These are phyloP conservation scores for Setophaga kirtlandii DNA, from an alignment of 2,113 vertebrate genomes.

Conservation along the genomic window DNA sequence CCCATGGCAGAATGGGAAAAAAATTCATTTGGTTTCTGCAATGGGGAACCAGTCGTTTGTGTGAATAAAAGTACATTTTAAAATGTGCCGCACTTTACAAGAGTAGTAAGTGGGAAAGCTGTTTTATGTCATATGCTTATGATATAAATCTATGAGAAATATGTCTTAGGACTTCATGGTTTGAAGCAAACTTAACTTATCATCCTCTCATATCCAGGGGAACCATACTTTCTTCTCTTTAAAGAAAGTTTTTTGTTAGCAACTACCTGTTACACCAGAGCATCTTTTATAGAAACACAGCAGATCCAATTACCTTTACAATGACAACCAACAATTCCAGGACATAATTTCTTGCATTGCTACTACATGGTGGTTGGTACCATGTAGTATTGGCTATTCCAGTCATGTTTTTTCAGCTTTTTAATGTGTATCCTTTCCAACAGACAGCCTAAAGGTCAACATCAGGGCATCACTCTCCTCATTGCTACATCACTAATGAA, in stretches of 20 bases:
- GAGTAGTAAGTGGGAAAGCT: background rate
- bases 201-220: background rate
- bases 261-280: background rate
- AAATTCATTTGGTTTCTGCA: background rate
- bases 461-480: background rate
- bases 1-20: background rate
- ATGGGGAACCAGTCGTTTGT: background rate
- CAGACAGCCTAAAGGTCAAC: background rate
- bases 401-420: background rate
- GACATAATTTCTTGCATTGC: background rate
- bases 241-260: background rate
- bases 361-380: background rate
- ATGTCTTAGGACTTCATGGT: background rate
- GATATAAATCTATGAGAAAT: background rate
- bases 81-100: background rate
- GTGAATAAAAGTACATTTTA: background rate
- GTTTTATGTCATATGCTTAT: background rate
- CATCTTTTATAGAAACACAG: background rate
- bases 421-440: background rate
- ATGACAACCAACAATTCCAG: background rate
- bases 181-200: background rate
- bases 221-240: background rate
- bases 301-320: background rate
- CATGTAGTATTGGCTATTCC: background rate
- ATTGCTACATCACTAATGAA: background rate